Base-by-base conservation (phyloP, 2,113 vertebrate species). In the Corapipo altera region DNA sequence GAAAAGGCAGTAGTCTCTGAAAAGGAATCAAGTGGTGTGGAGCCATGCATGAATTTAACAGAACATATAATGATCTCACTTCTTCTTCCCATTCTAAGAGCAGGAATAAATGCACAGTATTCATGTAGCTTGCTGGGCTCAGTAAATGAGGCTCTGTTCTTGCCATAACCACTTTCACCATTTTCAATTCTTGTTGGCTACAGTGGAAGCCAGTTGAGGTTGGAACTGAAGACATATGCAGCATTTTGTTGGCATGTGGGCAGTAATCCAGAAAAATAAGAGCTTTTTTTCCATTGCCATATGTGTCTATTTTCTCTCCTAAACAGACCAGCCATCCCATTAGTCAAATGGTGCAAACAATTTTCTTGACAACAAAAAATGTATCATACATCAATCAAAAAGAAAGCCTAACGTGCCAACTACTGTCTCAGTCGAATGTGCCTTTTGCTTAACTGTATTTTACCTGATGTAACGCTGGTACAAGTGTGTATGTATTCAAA, bases 341-440 rank as follows among this genome's bases (percentile, higher is more conserved):
- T 88, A 97, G 88, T 65, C 64, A 91, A 95, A 96, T 8, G 7
- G 48, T 67, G 48, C 51, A 93, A 95, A 94, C 91, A 90, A 89
- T 77, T 84, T 83, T 82, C 74, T 61, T 43, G 54, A 91, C 70
- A 94, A 92, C 48, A 76, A 86, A 85, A 82, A 78, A 52, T 20
- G 49, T 37, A 85, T 52, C 78, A 61, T 78, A 79, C 57, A 35
- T 93, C 85, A 88, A 62, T 92, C 76, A 73, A 65, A 89, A 83
- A 49, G 35, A 59, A 95, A 65, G 20, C 30, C 37, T 46, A 30
- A 71, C 4, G 21, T 83, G 84, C 41, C 15, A 51, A 43, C 51
- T 41, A 59, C 76, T 55, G 17, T 33, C 49, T 82, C 65, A 83
- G 52, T 7, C 62, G 39, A 86, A 93, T 37, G 43, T 32, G 43